Evolutionary conservation across 2,888 invertebrate genomes (phyloP).

Genomic region (Coelopa pilipes): DNA sequence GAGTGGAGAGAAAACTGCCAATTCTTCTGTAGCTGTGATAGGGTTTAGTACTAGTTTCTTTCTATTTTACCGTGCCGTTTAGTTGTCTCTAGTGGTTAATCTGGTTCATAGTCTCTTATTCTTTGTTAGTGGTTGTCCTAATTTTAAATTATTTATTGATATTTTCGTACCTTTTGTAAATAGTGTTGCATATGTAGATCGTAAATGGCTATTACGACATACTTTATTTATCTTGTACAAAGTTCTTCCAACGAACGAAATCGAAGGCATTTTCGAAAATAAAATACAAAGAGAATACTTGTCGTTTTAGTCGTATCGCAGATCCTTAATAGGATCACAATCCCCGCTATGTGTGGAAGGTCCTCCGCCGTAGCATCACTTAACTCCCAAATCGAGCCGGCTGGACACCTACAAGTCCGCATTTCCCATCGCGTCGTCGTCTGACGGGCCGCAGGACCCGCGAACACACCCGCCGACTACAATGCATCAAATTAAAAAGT

Average conservation of each 20-base stretch:
- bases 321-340: no score
- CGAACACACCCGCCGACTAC: constrained; percentile 25
- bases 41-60: background rate
- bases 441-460: no score
- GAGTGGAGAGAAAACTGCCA: constrained; percentile 24
- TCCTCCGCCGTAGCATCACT: no score
- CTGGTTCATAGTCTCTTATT: background rate
- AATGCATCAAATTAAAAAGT: constrained; percentile 59
- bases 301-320: no score
- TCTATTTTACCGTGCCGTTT: constrained; percentile 17
- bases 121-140: background rate
- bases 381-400: background rate
- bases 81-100: background rate
- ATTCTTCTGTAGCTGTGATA: constrained; percentile 30
- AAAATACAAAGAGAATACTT: no score
- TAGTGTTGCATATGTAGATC: no score
- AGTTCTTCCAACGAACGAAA: background rate
- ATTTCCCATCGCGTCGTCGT: no score
- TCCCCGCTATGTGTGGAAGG: no score
- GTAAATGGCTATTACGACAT: no score
- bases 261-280: no score
- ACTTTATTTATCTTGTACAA: background rate
- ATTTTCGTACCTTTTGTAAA: background rate
- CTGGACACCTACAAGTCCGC: background rate
- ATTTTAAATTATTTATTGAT: background rate